phyloP scores from a whole-genome alignment of 2,888 invertebrate species.

The Cephus spinipes region DNA sequence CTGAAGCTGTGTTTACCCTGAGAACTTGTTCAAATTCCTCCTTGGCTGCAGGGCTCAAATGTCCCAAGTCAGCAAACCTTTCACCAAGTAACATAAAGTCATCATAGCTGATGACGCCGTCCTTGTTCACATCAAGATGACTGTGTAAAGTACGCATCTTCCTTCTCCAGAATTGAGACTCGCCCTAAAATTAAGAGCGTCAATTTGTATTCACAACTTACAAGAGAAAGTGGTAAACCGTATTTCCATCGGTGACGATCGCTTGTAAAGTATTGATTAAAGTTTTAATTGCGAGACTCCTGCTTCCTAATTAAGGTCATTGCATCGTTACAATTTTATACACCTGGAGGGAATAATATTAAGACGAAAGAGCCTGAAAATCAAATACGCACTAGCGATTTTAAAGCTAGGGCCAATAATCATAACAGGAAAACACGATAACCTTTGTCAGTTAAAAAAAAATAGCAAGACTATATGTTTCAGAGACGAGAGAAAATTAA shows the following conservation, averaged over 20 bases:
- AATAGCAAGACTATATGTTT: neutral
- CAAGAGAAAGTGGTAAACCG: neutral
- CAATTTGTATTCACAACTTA: neutral
- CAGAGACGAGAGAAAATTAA: neutral
- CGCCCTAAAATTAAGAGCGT: slow-evolving; percentile 62
- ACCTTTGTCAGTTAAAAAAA: slow-evolving; percentile 38
- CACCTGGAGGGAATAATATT: neutral
- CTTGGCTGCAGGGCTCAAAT: slow-evolving; percentile 75
- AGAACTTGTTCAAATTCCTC: slow-evolving; percentile 79
- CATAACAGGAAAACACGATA: slow-evolving; percentile 31
- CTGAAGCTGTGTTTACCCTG: slow-evolving; percentile 68
- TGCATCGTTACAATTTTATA: neutral
- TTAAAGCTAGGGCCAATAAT: slow-evolving; percentile 44
- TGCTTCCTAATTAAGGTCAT: neutral
- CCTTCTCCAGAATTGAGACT: slow-evolving; percentile 81
- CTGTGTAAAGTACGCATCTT: slow-evolving; percentile 89
- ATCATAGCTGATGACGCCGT: slow-evolving; percentile 85
- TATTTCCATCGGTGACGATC: neutral
- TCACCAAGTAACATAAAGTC: slow-evolving; percentile 82
- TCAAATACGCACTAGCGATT: neutral
- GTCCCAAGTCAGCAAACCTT: slow-evolving; percentile 81
- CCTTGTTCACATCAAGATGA: slow-evolving; percentile 86
- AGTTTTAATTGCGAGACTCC: neutral
- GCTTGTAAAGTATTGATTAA: neutral
- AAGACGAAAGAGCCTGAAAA: neutral